phyloP scores from a whole-genome alignment of 2,888 invertebrate genomes.

The Sarcophaga caerulescens region DNA sequence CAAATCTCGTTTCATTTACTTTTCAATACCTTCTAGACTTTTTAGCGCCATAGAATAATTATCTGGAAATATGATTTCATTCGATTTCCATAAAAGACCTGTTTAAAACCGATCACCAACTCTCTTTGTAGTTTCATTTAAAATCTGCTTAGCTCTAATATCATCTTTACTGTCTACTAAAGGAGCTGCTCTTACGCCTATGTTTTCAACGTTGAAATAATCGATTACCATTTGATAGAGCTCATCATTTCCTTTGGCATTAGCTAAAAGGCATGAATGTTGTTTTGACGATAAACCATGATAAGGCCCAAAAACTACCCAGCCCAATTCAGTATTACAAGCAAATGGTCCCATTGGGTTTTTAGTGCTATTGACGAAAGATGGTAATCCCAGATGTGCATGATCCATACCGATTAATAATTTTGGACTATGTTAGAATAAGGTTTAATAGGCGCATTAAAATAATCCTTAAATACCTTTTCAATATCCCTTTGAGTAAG shows the following conservation, averaged over 20 bases:
- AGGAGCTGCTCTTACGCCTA: conserved; percentile 43
- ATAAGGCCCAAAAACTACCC: conserved; percentile 59
- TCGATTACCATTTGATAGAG: conserved; percentile 24
- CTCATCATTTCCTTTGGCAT: conserved; percentile 20
- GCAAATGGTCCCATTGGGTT: conserved; percentile 53
- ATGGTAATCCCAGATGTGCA: conserved; percentile 45
- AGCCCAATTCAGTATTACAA: conserved; percentile 60
- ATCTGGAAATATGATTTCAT: not conserved
- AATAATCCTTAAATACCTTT: conserved; percentile 10
- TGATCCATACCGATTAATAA: conserved; percentile 60
- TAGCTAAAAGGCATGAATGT: conserved; percentile 12
- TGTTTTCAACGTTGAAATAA: conserved; percentile 42
- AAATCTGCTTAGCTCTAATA: conserved; percentile 22
- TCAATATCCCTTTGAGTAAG: conserved; percentile 22
- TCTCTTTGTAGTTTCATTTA: conserved; percentile 23
- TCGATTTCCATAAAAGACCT: conserved; percentile 26
- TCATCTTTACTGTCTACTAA: conserved; percentile 17
- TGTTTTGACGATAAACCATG: not conserved
- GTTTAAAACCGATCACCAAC: conserved; percentile 37
- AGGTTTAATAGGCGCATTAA: conserved; percentile 17
- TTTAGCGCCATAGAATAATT: conserved; percentile 23
- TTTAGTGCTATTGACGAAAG: not conserved
- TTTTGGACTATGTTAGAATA: conserved; percentile 37
- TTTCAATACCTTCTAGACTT: conserved; percentile 33
- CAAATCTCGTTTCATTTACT: conserved; percentile 37